Percentiles rank a stretch among this genome's conserved stretches.
These are phyloP conservation scores for Cephalopterus ornatus DNA, from an alignment of 2,113 vertebrate species.

Conservation along the genomic window DNA sequence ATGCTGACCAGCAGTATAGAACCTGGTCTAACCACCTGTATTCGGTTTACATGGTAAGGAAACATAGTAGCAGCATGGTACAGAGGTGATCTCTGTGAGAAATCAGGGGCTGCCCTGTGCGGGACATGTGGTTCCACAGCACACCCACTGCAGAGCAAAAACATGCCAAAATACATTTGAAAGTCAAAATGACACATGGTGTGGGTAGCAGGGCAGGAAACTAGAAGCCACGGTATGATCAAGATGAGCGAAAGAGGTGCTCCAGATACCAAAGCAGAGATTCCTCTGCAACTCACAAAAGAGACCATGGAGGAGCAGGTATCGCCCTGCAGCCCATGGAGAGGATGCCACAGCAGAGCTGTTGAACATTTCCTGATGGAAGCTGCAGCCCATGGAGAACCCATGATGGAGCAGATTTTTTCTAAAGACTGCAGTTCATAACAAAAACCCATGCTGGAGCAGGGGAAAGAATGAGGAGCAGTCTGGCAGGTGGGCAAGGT, in stretches of 20 bases:
- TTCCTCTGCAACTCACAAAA: neutral
- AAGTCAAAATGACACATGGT: neutral
- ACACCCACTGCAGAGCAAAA: neutral
- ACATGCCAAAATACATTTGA: neutral
- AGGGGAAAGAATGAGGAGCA: neutral
- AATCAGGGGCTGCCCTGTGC: neutral
- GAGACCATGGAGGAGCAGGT: neutral
- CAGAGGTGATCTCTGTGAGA: neutral
- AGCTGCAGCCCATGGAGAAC: neutral
- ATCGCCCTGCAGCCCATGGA: neutral
- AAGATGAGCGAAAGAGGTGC: neutral
- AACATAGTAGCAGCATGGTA: neutral
- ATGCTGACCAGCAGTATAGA: neutral
- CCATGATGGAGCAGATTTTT: neutral
- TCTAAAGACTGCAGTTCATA: neutral
- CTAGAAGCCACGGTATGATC: neutral
- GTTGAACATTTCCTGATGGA: neutral
- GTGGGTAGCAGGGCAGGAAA: accelerated
- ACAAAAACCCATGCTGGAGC: neutral
- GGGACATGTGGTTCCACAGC: neutral
- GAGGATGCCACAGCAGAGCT: neutral
- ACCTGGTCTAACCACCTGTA: neutral
- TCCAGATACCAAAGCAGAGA: neutral
- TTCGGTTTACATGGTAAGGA: neutral
- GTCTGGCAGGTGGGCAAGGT: neutral